Base-by-base conservation (phyloP, 2,888 invertebrate species). In the Imbricaverruca yamaguchii region DNA sequence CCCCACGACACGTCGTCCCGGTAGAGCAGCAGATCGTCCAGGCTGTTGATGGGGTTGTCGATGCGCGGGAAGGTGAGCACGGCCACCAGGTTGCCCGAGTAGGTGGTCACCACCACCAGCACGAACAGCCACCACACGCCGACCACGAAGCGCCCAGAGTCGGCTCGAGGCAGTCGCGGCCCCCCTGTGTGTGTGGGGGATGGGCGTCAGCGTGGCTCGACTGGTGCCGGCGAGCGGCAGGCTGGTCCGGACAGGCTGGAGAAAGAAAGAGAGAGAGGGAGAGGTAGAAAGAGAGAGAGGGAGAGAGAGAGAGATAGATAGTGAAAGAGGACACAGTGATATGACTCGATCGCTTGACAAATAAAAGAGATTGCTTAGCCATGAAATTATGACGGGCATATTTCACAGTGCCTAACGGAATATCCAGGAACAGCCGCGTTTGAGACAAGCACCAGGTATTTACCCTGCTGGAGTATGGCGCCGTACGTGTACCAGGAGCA, bases 41-140 rank as follows among this genome's bases (percentile, higher is more conserved):
- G 87, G 0, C 91, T 91, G 7, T 92, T 91, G 56, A 94, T 91
- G 0, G 93, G 91, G 61, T 90, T 89, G 86, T 93, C 92, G 80
- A 85, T 85, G 82, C 83, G 81, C 0, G 96, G 96, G 86, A 96
- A 96, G 0, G 96, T 96, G 74, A 96, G 90, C 87, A 96, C 96
- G 0, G 96, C 96, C 0, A 96, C 96, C 84, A 97, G 89, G 88
- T 95, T 96, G 4, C 96, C 96, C 81, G 95, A 95, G 87, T 96
- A 97, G 0, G 95, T 95, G 25, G 96, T 96, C 0, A 96, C 93
- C 39, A 96, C 90, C 0, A 96, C 93, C 83, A 96, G 89, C 0
- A 96, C 95, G 0, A 94, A 94, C 80, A 96, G 87, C 96, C 96
- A 96, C 96, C 96, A 97, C 1, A 94, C 92, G 0, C 94, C 95